A percentile compares a stretch with the other conserved stretches of the same genome.
Conservation (phyloP, 2,888 invertebrate species). For the Dicroscelio sp. region DNA sequence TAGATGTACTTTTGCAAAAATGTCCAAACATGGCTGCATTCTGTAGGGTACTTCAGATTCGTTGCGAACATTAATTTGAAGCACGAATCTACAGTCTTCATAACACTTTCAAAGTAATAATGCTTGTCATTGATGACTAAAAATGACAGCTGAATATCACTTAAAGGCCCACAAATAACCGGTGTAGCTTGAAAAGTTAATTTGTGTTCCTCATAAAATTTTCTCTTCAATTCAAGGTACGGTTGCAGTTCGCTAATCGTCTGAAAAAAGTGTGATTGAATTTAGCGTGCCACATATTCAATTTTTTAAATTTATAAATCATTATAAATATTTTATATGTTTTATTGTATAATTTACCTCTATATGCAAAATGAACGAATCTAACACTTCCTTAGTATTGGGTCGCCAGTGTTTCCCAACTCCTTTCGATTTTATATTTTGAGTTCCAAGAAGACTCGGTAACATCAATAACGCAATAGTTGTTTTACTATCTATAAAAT, state of each 20-base stretch:
- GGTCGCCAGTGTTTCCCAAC: slow-evolving; percentile 52
- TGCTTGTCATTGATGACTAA: not conserved
- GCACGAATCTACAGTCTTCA: not conserved
- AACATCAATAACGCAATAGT: slow-evolving; percentile 17
- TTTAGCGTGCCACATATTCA: too few species aligned
- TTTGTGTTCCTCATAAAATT: not conserved
- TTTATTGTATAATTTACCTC: not conserved
- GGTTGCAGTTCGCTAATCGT: not conserved
- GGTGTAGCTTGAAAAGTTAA: not conserved
- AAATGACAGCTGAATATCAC: not conserved
- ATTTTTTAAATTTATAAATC: too few species aligned
- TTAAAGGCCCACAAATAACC: slow-evolving; percentile 8
- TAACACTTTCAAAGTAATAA: not conserved
- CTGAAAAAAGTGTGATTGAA: too few species aligned
- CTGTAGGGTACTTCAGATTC: not conserved
- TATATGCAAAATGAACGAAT: slow-evolving; percentile 39
- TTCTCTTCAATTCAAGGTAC: not conserved
- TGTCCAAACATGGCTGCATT: not conserved
- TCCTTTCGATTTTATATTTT: slow-evolving; percentile 34
- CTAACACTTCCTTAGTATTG: slow-evolving; percentile 27
- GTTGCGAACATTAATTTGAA: not conserved
- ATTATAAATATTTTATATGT: not conserved
- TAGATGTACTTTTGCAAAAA: not conserved
- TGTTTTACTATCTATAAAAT: not conserved
- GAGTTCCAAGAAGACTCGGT: slow-evolving; percentile 41